Percentiles rank a stretch among this genome's conserved stretches.
phyloP scores from a whole-genome alignment of 1,140 invertebrate genomes.

The Myzus persicae region DNA sequence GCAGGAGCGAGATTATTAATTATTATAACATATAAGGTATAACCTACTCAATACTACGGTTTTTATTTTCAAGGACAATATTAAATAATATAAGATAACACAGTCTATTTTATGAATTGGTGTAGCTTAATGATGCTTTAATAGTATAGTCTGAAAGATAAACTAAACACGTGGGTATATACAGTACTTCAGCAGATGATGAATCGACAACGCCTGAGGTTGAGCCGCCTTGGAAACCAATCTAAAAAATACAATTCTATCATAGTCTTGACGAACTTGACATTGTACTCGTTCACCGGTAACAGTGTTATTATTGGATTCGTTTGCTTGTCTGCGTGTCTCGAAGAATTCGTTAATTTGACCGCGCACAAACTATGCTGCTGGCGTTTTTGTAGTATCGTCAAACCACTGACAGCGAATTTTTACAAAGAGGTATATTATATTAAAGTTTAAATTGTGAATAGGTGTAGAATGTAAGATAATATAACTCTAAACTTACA shows the following conservation, averaged over 20 bases:
- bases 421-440: not conserved
- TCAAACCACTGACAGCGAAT: not conserved
- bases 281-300: not conserved
- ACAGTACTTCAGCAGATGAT: not conserved
- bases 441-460: not conserved
- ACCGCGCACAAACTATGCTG: not conserved
- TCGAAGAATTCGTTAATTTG: not conserved
- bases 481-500: not conserved
- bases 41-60: too few species aligned
- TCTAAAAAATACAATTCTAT: not conserved
- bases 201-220: not conserved
- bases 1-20: not conserved
- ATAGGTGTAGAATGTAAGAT: not conserved
- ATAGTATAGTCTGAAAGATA: not conserved
- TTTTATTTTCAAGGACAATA: not conserved
- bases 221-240: not conserved
- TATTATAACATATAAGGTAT: not conserved
- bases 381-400: not conserved
- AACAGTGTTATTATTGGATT: not conserved
- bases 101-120: not conserved
- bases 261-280: not conserved
- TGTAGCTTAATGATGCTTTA: not conserved
- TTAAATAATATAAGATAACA: not conserved
- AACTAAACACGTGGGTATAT: not conserved
- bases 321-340: not conserved